These are phyloP conservation scores for Lathronympha strigana DNA, from an alignment of 2,888 invertebrate species.

Conservation along the genomic window DNA sequence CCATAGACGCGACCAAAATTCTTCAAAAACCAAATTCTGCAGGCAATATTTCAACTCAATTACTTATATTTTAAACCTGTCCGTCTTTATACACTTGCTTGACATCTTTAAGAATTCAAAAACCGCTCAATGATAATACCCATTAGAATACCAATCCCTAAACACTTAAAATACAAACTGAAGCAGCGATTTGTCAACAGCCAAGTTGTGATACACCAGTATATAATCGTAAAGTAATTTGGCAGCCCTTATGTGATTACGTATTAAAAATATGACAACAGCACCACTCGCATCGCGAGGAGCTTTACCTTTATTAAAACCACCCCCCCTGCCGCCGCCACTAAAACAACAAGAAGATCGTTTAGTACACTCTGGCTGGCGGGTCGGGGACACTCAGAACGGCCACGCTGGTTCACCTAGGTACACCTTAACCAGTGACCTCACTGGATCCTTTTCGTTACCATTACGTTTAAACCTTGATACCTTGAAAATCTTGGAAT, in stretches of 20 bases:
- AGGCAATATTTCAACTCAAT: not conserved
- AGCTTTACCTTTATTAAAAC: conserved; percentile 98
- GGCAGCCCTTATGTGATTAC: conserved; percentile 81
- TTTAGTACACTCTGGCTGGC: conserved; percentile 86
- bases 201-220: conserved; percentile 51
- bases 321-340: conserved; percentile 97
- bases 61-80: not conserved
- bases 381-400: conserved; percentile 83
- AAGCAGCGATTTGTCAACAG: conserved; percentile 57
- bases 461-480: conserved; percentile 79
- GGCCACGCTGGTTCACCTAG: conserved; percentile 84
- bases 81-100: too few relatives aligned
- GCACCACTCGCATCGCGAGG: conserved; percentile 90
- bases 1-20: not conserved
- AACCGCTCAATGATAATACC: not conserved
- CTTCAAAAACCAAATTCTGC: not conserved
- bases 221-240: conserved; percentile 56
- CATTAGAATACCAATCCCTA: not conserved
- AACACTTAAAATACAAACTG: not conserved
- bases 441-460: conserved; percentile 84
- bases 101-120: not conserved
- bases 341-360: conserved; percentile 94
- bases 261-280: conserved; percentile 86
- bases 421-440: conserved; percentile 80
- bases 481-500: conserved; percentile 82